Evolutionary conservation across 2,797 vertebrate genomes (phyloP), one percentile per base, ranked within the genome.

Genomic region (Oryzias dopingdopingensis): DNA sequence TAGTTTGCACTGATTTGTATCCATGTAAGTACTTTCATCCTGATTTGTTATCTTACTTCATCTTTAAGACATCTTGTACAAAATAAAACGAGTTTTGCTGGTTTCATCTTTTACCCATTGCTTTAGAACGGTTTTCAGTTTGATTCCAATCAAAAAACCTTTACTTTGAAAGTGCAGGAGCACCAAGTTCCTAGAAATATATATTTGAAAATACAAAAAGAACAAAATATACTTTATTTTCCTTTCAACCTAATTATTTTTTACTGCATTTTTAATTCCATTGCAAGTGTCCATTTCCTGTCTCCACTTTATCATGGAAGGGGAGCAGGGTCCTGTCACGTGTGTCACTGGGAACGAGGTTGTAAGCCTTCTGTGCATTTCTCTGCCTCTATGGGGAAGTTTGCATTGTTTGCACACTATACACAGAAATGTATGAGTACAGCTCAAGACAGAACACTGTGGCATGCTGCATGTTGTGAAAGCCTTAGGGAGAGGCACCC

Each of bases 81-180:
- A 44, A 62, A 67, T 37, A 60, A 56, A 56, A 29, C 2, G 15
- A 47, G n/a, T 52, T n/a, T 37, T 52, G 44, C 42, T 48, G 26
- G 61, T 85, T 79, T 82, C 54, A 81, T 78, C 70, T 70, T 48
- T 43, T 26, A 69, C 60, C 70, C 5, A 1, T 48, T 49, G 49
- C 47, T 49, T 13, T 23, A 53, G 42, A 50, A 56, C 69, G 77
- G 17, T 53, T 42, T 29, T 58, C 46, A 57, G 6, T 16, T 41
- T 41, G 40, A 52, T 67, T 70, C 57, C 67, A 42, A 48, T 65
- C 59, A 48, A 14, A 2, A 45, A 65, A 52, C 32, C 32, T 50
- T 48, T 14, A 20, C 57, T 68, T 56, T 50, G 40, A 63, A n/a
- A 47, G 22, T 6, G 3, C 20, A 45, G n/a, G n/a, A 52, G 49